Percentiles rank a stretch among this genome's conserved stretches.
Evolutionary conservation across 2,888 invertebrate species (phyloP).

Genomic region (Meiosimyza decipiens): DNA sequence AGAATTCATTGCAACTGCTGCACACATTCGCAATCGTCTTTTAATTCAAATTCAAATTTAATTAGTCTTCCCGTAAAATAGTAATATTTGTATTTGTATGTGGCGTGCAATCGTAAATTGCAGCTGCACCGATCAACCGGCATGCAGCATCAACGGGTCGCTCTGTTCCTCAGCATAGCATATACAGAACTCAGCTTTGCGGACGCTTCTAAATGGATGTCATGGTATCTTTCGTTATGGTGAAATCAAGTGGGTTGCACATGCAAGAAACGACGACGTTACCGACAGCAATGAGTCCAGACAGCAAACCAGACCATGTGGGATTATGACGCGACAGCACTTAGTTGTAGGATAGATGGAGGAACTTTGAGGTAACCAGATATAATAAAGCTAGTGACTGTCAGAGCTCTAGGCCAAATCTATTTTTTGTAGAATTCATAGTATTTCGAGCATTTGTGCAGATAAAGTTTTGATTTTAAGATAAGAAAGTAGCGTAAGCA

Average conservation of each 20-base stretch:
- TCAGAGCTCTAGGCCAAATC: too few species aligned
- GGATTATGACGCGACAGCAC: conserved; percentile 58
- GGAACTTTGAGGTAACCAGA: too few species aligned
- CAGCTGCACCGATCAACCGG: conserved; percentile 48
- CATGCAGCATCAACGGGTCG: too few species aligned
- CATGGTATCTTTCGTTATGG: conserved; percentile 1
- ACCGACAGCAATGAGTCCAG: conserved; percentile 8
- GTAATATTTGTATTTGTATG: conserved; percentile 52
- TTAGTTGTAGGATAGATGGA: conserved; percentile 34
- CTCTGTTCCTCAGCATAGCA: too few species aligned
- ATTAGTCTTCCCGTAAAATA: conserved; percentile 62
- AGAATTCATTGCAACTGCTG: conserved; percentile 26
- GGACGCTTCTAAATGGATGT: conserved; percentile 10
- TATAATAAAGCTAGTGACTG: too few species aligned
- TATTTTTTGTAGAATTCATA: too few species aligned
- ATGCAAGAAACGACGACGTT: conserved; percentile 17
- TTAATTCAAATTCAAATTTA: conserved; percentile 61
- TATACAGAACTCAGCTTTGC: too few species aligned
- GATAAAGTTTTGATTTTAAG: too few species aligned
- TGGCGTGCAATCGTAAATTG: conserved; percentile 49
- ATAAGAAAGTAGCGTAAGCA: too few species aligned
- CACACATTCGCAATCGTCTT: conserved; percentile 23
- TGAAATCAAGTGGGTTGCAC: conserved; percentile 44
- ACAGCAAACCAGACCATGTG: conserved; percentile 50
- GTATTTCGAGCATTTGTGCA: too few species aligned